A percentile compares a stretch with the other conserved stretches of the same genome.
Evolutionary conservation across 2,113 vertebrate genomes (phyloP).

Genomic region (Megaptera novaeangliae): DNA sequence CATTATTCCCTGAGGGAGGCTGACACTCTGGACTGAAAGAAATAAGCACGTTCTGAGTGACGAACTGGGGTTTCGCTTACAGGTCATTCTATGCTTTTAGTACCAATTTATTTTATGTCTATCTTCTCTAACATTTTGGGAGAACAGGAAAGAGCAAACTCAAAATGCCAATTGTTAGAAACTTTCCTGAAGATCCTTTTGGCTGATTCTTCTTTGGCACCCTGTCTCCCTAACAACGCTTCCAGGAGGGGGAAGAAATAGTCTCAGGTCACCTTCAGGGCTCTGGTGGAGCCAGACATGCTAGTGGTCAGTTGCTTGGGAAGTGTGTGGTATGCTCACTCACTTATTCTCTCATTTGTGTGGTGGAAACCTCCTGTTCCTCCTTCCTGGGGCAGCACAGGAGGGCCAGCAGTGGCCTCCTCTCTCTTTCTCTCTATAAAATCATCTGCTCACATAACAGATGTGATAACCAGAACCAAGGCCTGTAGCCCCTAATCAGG

Average conservation of each 20-base stretch:
- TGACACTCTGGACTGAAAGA: background rate
- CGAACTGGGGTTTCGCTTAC: background rate
- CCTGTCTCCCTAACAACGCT: background rate
- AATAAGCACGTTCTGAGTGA: no score
- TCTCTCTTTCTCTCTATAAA: no score
- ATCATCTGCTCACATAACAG: background rate
- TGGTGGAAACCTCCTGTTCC: background rate
- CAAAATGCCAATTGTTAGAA: background rate
- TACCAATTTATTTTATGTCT: background rate
- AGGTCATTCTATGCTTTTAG: background rate
- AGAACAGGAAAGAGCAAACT: background rate
- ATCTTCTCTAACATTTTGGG: background rate
- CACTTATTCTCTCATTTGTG: background rate
- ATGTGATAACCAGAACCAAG: background rate
- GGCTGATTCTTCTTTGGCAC: background rate
- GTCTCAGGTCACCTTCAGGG: background rate
- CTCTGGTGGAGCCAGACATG: no score
- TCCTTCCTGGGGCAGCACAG: background rate
- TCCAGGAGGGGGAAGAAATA: background rate
- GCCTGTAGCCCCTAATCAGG: background rate
- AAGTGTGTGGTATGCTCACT: rapidly evolving
- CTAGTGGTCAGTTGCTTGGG: background rate
- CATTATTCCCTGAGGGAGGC: background rate
- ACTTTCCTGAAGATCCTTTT: background rate
- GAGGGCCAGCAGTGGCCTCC: background rate